phyloP scores from a whole-genome alignment of 2,113 vertebrate species.

The Proterorhinus semilunaris region DNA sequence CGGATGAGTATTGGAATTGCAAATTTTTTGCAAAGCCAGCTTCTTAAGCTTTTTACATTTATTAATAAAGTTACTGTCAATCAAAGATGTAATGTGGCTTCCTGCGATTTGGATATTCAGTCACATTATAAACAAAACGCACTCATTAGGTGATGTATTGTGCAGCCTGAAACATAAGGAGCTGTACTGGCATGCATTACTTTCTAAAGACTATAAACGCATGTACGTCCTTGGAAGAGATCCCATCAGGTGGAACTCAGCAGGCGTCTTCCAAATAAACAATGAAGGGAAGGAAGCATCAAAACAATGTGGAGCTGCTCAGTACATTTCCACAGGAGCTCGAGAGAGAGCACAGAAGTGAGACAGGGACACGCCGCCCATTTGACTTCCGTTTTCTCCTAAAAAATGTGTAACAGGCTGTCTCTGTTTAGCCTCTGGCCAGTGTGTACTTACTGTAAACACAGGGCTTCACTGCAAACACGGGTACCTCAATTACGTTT shows the following conservation, averaged over 20 bases:
- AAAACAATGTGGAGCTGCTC: neutral
- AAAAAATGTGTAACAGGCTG: neutral
- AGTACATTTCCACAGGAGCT: neutral
- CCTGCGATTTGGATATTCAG: too few species aligned
- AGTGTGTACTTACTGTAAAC: neutral
- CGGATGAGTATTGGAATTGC: too few species aligned
- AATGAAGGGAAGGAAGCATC: constrained; percentile 38
- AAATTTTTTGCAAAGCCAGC: too few species aligned
- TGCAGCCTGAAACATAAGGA: neutral
- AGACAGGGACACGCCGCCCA: neutral
- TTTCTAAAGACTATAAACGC: neutral
- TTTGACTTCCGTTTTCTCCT: neutral
- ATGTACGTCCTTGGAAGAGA: neutral
- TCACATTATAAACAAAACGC: too few species aligned
- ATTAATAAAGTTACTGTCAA: too few species aligned
- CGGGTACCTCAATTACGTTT: neutral
- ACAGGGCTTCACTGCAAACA: neutral
- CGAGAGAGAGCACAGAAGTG: neutral
- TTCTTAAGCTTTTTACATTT: too few species aligned
- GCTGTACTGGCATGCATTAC: neutral
- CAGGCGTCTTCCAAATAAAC: constrained; percentile 4
- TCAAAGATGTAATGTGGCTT: too few species aligned
- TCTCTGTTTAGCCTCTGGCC: neutral
- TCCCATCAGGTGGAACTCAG: neutral
- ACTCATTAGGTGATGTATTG: neutral